phyloP scores from a whole-genome alignment of 1,140 invertebrate species.

The Euura saliciscinereae region DNA sequence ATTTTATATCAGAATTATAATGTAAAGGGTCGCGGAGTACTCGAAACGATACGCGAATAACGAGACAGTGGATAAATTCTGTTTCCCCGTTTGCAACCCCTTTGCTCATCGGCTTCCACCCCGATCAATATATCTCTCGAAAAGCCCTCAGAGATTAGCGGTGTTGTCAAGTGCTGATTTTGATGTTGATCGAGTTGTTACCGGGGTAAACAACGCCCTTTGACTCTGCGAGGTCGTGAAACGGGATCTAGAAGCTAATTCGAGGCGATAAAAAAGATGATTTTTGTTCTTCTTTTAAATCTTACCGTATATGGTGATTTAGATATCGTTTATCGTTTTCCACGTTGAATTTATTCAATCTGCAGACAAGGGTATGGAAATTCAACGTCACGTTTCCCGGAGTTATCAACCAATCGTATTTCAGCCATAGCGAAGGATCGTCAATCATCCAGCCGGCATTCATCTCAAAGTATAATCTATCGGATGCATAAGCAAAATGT shows the following conservation, averaged over 20 bases:
- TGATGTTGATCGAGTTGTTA: not conserved
- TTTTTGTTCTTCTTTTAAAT: too few relatives aligned
- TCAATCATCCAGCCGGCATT: not conserved
- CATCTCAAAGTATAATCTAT: constrained; percentile 5
- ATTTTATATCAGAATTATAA: not conserved
- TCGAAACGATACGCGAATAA: too few relatives aligned
- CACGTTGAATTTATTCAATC: too few relatives aligned
- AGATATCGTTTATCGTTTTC: too few relatives aligned
- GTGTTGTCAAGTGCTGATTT: not conserved
- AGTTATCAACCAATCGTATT: not conserved
- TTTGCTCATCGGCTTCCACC: not conserved
- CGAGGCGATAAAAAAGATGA: too few relatives aligned
- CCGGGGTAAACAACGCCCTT: not conserved
- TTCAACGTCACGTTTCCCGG: not conserved
- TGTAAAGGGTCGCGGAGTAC: not conserved
- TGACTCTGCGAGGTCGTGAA: not conserved
- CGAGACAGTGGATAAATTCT: too few relatives aligned
- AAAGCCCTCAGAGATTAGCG: not conserved
- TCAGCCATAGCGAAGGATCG: not conserved
- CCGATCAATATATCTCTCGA: not conserved
- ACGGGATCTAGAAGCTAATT: too few relatives aligned
- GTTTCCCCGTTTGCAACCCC: not conserved
- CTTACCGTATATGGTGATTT: too few relatives aligned
- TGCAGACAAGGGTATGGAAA: not conserved
- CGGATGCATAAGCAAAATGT: not conserved